Base-by-base conservation (phyloP, 2,797 vertebrate genomes). In the Acrossocheilus fasciatus region DNA sequence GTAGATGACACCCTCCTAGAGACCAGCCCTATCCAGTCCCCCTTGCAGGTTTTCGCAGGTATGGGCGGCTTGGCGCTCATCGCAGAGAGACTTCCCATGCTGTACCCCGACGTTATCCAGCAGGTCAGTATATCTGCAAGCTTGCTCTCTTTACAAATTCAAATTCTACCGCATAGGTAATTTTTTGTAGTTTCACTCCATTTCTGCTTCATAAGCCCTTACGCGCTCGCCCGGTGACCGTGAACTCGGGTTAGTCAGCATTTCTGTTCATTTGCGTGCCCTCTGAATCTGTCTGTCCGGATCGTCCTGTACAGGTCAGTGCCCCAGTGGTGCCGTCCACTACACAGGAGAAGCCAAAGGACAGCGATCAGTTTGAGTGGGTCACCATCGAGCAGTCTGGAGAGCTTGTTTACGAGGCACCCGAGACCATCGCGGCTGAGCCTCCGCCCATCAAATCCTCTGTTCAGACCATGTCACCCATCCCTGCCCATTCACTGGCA, bases 341-440 rank as follows among this genome's bases (percentile, higher is more conserved):
- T 89, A 96, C 97, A 0, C 98, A 99, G 91, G 98, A 99, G 92
- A 99, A 99, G 84, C 97, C 98, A 88, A 99, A 99, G 92, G 98
- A 99, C 95, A 98, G 96, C 0, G 98, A 99, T 93, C 98, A 99
- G 92, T 99, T 99, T 85, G 98, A 99, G 90, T 99, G 98, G 98
- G 98, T 99, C 47, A 99, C 98, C 91, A 99, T 99, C 78, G 98
- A 99, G 80, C 98, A 99, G 43, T 99, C 98, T 0, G 98, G 98
- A 1, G 98, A 99, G 89, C 92, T 99, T 91, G 97, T 99, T 89
- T 99, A 99, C 57, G 98, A 99, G 95, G 97, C 98, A 0, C 98
- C 98, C 0, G 98, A 99, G 95, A 97, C 97, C 47, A 97, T 98
- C 15, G 96, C 97, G 6, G 93, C 98, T 0, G 98, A 99, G 86